phyloP scores from a whole-genome alignment of 2,888 invertebrate species.

The Rhamphomyia laevipes region DNA sequence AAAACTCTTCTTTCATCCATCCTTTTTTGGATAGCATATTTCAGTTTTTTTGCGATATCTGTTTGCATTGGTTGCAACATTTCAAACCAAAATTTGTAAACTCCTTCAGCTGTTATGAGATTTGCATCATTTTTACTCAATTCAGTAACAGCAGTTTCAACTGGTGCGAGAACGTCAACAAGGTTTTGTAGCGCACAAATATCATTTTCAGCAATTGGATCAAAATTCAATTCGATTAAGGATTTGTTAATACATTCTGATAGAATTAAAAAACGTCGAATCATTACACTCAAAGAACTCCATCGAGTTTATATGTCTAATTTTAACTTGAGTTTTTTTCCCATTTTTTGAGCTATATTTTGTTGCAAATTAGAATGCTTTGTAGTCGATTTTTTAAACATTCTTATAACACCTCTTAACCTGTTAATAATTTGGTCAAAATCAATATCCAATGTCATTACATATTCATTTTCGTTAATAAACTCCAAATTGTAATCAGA shows the following conservation, averaged over 20 bases:
- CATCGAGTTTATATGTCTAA: background rate
- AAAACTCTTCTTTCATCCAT: background rate
- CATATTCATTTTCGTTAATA: background rate
- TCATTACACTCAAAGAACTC: background rate
- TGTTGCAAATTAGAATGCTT: background rate
- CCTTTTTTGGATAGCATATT: background rate
- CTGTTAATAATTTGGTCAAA: background rate
- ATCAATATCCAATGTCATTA: background rate
- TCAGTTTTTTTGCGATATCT: background rate
- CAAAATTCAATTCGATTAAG: background rate
- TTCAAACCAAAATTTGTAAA: conserved; percentile 1
- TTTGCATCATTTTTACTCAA: background rate
- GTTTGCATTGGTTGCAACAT: background rate
- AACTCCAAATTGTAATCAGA: background rate
- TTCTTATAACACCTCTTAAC: background rate
- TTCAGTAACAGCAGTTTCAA: background rate
- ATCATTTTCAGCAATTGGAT: background rate
- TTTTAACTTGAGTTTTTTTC: background rate
- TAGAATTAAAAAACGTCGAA: background rate
- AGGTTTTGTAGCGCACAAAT: background rate
- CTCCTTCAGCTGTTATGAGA: conserved; percentile 1
- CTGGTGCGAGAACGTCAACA: background rate
- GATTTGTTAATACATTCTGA: background rate
- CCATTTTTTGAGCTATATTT: background rate
- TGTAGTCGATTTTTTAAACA: background rate